Conservation (phyloP, 2,797 vertebrate species). For the Heteromormyrus szaboi region DNA sequence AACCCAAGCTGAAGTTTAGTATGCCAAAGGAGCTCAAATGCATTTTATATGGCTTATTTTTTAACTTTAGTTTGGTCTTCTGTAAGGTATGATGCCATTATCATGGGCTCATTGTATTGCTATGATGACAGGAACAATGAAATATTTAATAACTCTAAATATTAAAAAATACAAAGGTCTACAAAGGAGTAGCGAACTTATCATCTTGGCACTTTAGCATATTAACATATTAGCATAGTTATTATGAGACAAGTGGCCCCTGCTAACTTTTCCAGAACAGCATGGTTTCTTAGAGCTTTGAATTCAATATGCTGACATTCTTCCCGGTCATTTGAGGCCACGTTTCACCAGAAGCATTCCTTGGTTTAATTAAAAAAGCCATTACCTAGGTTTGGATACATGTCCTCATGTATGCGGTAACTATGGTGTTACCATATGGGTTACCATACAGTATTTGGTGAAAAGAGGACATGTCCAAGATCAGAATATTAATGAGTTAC, state of each 20-base stretch:
- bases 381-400: not conserved
- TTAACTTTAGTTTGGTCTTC: not conserved
- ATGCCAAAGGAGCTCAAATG: not conserved
- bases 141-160: conserved; percentile 8
- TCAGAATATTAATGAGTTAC: not conserved
- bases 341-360: not conserved
- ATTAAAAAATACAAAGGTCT: not conserved
- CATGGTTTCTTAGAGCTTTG: not conserved
- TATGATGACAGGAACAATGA: not conserved
- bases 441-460: not conserved
- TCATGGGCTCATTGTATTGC: not conserved
- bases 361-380: not conserved
- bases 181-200: not conserved
- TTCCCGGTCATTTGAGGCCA: not conserved
- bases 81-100: not conserved
- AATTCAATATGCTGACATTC: not conserved
- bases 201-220: conserved; percentile 4
- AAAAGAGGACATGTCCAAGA: not conserved
- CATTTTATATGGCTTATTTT: not conserved
- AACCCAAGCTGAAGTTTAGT: not conserved
- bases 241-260: not conserved
- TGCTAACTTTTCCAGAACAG: not conserved
- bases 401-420: too few species aligned
- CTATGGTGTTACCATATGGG: too few species aligned
- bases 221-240: not conserved